Evolutionary conservation across 2,113 vertebrate genomes (phyloP).

Genomic region (Oreotrochilus melanogaster): DNA sequence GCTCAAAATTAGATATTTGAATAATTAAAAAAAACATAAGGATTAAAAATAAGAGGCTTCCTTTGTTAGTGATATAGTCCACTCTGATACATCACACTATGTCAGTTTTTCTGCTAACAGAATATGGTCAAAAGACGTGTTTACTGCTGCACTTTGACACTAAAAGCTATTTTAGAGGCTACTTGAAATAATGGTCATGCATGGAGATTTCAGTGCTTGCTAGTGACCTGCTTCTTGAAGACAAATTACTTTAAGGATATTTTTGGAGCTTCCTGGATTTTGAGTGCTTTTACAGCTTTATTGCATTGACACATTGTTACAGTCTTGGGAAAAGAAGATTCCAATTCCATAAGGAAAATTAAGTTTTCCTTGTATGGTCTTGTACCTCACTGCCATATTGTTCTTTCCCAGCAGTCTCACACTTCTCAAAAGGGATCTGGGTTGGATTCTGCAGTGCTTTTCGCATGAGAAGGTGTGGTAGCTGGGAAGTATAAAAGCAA

Average conservation of each 20-base stretch:
- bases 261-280: not conserved
- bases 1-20: not conserved
- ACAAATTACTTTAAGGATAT: not conserved
- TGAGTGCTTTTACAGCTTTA: slow-evolving; percentile 2
- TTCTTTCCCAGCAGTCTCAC: not conserved
- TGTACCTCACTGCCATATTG: not conserved
- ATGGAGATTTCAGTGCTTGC: not conserved
- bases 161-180: slow-evolving; percentile 1
- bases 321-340: not conserved
- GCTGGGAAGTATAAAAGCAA: not conserved
- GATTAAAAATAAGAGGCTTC: not conserved
- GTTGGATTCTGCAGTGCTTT: not conserved
- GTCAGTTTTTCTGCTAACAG: not conserved
- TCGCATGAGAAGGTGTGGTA: not conserved
- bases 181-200: not conserved
- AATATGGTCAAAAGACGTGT: not conserved
- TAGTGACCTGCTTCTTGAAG: slow-evolving; percentile 12
- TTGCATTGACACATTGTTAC: not conserved
- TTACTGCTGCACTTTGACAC: slow-evolving; percentile 17
- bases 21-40: not conserved
- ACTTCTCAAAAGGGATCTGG: not conserved
- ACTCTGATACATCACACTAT: not conserved
- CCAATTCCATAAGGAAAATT: slow-evolving; percentile 32
- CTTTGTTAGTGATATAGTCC: not conserved
- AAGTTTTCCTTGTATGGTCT: not conserved